These are phyloP conservation scores for Hydrozoanthus gracilis DNA, from an alignment of 92 coral and sea anemone species.

Conservation along the genomic window DNA sequence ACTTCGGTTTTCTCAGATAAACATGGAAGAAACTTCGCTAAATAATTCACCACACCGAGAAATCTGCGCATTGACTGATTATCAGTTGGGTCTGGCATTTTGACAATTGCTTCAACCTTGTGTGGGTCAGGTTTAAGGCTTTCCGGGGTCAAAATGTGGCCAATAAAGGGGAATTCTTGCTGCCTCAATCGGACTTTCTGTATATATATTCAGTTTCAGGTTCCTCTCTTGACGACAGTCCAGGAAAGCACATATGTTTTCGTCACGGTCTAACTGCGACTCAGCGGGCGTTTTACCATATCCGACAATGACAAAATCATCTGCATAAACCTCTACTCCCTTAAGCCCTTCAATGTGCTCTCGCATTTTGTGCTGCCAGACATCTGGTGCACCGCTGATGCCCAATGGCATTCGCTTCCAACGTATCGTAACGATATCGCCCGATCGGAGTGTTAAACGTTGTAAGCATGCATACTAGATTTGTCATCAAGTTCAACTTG, in stretches of 20 bases:
- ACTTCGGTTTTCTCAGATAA: conserved; percentile 64
- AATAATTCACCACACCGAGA: conserved; percentile 67
- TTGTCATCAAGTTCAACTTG: conserved; percentile 43
- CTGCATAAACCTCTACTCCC: conserved; percentile 57
- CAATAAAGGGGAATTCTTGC: conserved; percentile 49
- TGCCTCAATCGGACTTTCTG: conserved; percentile 51
- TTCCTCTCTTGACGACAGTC: conserved; percentile 21
- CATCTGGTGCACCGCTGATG: conserved; percentile 30
- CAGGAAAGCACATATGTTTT: neutral
- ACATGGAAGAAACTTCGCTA: conserved; percentile 63
- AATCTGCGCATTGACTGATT: conserved; percentile 53
- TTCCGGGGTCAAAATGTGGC: conserved; percentile 60
- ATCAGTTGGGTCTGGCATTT: conserved; percentile 60
- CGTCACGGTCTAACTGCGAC: neutral
- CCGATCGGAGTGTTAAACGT: conserved; percentile 58
- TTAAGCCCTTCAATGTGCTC: conserved; percentile 33
- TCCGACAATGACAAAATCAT: conserved; percentile 55
- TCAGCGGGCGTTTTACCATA: conserved; percentile 36
- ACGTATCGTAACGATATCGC: conserved; percentile 35
- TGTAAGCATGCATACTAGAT: conserved; percentile 33
- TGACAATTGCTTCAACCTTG: conserved; percentile 56
- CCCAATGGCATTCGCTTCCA: conserved; percentile 50
- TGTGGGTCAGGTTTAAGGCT: conserved; percentile 59
- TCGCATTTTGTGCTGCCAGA: conserved; percentile 46
- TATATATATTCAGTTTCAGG: conserved; percentile 57